Evolutionary conservation across 2,113 vertebrate species (phyloP), one percentile per base, ranked within the genome.

Genomic region (Plestiodon gilberti): DNA sequence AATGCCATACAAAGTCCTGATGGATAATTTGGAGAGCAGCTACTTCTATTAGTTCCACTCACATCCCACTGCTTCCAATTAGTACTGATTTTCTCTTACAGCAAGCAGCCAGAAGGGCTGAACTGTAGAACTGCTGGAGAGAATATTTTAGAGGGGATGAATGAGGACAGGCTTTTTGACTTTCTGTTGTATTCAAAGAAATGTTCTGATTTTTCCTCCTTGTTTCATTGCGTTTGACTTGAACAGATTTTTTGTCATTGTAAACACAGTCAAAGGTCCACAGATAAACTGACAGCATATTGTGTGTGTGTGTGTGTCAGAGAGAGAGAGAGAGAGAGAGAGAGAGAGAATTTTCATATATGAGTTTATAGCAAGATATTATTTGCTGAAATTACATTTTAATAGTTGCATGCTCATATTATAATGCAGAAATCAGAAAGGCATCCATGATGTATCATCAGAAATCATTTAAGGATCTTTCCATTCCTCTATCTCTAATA

Each of bases 11-110:
- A 84, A 93, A 95, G 61, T 92, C 82, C 80, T 91, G 38, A 75
- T 90, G 91, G 83, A 90, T 79, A 88, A 89, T 84, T 82, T 90
- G 73, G 87, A 94, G 55, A 90, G 61, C 20, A 89, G 91, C 91
- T 93, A 85, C 89, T 48, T 90, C 78, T 87, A 62, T 87, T 88
- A 93, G 61, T 86, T 94, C 84, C 86, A 84, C 87, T 91, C 85
- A 81, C 70, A 94, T 87, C 91, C 80, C 86, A 94, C 83, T 87
- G 93, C 87, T 96, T 95, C 91, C 89, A 92, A 94, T 93, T 95
- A 95, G 85, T 89, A 88, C 87, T 69, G 84, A 93, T 94, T 95
- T 95, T 92, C 87, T 92, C 40, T 94, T 92, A 86, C 15, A 93
- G 88, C 23, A 91, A 87, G 79, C 79, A 93, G 89, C 38, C 88